Base-by-base conservation (phyloP, 2,113 vertebrate species). In the Tor tambroides region DNA sequence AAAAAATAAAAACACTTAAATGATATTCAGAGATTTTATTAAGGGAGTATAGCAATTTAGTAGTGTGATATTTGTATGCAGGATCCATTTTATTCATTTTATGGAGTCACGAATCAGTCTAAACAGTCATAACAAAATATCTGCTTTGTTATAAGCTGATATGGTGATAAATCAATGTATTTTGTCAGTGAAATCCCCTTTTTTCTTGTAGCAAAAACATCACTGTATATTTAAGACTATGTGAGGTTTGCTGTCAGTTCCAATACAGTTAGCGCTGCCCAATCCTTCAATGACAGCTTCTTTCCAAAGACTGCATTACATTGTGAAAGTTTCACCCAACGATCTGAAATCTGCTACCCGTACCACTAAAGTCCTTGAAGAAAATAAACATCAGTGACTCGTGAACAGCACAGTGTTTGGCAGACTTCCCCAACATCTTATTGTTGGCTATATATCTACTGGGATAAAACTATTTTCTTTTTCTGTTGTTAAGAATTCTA, bases 371-470 rank as follows among this genome's bases (percentile, higher is more conserved):
- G 49, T 79, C 71, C 71, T n/a, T 43, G 9, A 9, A 12, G 21
- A 12, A 71, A 78, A 54, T 30, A 78, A 54, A 43, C 71, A 74
- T 75, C 38, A 43, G 7, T 72, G 69, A 38, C 19, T 72, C 8
- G 35, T 43, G 71, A 75, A 43, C 35, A 43, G 35, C 35, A 43
- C 69, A 72, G 17, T 72, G 69, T 74, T 74, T 74, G 71, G 67
- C 35, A 43, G 23, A 43, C 23, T 75, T 75, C 38, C 72, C 23
- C 21, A 41, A n/a, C 35, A 56, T 79, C 8, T 23, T 10, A 59
- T 23, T 21, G 26, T 80, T 78, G 21, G 51, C 51, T 32, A n/a
- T n/a, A 21, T 61, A 61, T 8, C 11, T 59, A 59, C 54, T 56
- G 30, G 51, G 30, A 30, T 19, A 54, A 21, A 51, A 51, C 8